Percentiles rank a stretch among this genome's conserved stretches.
These are phyloP conservation scores for Diadophis punctatus DNA, from an alignment of 2,113 vertebrate species.

Conservation along the genomic window DNA sequence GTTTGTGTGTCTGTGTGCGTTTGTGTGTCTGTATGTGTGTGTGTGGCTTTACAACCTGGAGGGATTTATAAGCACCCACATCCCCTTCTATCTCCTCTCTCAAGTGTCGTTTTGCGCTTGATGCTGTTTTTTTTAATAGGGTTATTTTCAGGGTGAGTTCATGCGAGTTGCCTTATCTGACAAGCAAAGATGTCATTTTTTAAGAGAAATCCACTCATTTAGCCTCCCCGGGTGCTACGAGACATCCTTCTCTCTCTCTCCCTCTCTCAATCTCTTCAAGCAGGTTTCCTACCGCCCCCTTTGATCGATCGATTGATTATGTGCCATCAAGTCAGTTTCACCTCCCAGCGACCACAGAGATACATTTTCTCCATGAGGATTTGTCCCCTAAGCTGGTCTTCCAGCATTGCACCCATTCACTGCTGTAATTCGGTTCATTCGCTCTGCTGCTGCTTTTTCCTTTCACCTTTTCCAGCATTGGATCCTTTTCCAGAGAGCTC, in stretches of 20 bases:
- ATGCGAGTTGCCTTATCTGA: not conserved
- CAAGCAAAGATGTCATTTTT: not conserved
- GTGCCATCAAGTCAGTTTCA: not conserved
- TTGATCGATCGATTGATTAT: not conserved
- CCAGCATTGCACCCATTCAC: not conserved
- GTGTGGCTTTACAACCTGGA: not conserved
- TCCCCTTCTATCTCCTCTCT: not conserved
- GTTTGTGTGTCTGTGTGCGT: not conserved
- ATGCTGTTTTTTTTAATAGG: not conserved
- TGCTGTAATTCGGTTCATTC: not conserved
- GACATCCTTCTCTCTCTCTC: not conserved
- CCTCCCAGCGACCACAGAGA: not conserved
- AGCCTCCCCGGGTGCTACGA: not conserved
- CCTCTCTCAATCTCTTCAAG: not conserved
- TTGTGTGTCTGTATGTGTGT: not conserved
- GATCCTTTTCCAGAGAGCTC: not conserved
- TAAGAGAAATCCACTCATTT: not conserved
- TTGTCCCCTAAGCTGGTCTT: not conserved
- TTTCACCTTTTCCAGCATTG: not conserved
- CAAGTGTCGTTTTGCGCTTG: not conserved
- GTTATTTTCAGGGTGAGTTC: not conserved
- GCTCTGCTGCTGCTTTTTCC: not conserved
- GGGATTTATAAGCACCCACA: not conserved
- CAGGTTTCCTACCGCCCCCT: not conserved
- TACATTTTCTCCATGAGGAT: not conserved